These are phyloP conservation scores for Acronicta alni DNA, from an alignment of 2,888 invertebrate species.

Conservation along the genomic window DNA sequence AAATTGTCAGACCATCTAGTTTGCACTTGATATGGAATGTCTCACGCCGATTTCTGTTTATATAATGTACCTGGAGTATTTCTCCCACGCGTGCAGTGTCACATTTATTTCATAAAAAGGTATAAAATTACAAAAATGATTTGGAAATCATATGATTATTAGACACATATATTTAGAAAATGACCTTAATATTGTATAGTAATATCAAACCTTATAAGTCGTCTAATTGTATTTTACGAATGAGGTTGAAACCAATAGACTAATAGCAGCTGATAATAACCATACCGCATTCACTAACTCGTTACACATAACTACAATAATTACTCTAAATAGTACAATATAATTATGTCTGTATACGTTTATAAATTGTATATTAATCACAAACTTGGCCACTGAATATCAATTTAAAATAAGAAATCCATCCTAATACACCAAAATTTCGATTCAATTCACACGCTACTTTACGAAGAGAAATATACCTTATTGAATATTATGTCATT, in stretches of 20 bases:
- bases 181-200: constrained; percentile 79
- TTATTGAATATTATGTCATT: constrained; percentile 50
- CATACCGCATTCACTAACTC: constrained; percentile 73
- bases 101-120: constrained; percentile 86
- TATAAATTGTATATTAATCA: constrained; percentile 86
- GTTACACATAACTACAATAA: constrained; percentile 84
- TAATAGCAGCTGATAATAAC: constrained; percentile 69
- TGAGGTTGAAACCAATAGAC: constrained; percentile 78
- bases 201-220: constrained; percentile 83
- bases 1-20: constrained; percentile 50
- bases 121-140: constrained; percentile 89
- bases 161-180: constrained; percentile 77
- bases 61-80: constrained; percentile 73
- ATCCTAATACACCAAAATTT: constrained; percentile 58
- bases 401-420: constrained; percentile 61
- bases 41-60: constrained; percentile 82
- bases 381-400: constrained; percentile 84
- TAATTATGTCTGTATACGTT: constrained; percentile 84
- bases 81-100: constrained; percentile 79
- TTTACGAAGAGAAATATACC: constrained; percentile 44
- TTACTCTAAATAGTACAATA: constrained; percentile 80
- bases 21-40: constrained; percentile 87
- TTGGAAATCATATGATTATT: constrained; percentile 79
- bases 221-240: constrained; percentile 74
- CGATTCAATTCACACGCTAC: constrained; percentile 58